Percentiles rank a stretch among this genome's conserved stretches.
These are phyloP conservation scores for Setophaga kirtlandii DNA, from an alignment of 2,113 vertebrate genomes.

Conservation along the genomic window DNA sequence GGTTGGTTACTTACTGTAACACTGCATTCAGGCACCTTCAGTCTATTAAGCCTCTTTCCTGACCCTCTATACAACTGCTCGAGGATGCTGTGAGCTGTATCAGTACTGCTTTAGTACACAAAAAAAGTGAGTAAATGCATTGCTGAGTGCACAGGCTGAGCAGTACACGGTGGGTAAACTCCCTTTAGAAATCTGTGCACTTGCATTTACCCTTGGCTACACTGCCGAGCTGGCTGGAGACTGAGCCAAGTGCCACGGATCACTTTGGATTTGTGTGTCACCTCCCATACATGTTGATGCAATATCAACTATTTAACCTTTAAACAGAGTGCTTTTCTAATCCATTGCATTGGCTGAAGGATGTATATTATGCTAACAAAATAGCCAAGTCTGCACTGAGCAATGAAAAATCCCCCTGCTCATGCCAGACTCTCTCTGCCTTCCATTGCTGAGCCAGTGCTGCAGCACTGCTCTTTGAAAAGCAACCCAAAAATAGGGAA, in stretches of 20 bases:
- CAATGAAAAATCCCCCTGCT: background rate
- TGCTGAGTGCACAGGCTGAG: conserved; percentile 20
- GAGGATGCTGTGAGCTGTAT: conserved; percentile 53
- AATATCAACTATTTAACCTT: conserved; percentile 11
- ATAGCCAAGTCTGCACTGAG: background rate
- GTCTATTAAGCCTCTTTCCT: conserved; percentile 46
- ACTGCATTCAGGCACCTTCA: conserved; percentile 44
- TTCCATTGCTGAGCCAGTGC: background rate
- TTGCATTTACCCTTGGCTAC: background rate
- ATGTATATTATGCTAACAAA: background rate
- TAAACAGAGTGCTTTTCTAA: background rate
- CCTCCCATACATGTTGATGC: background rate
- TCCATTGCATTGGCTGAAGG: background rate
- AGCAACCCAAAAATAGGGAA: background rate
- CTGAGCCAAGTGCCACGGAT: background rate
- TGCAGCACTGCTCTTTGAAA: background rate
- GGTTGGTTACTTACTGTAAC: conserved; percentile 24
- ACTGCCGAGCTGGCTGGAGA: background rate
- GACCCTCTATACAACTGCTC: conserved; percentile 25
- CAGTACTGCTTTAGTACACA: conserved; percentile 9
- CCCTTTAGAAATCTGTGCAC: background rate
- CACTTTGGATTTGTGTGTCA: background rate
- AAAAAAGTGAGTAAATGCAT: conserved; percentile 52
- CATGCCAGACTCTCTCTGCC: background rate
- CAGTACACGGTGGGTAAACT: conserved; percentile 20